Percentiles rank a stretch among this genome's conserved stretches.
These are phyloP conservation scores for Machaerirhynchus nigripectus DNA, from an alignment of 2,113 vertebrate species.

Conservation along the genomic window DNA sequence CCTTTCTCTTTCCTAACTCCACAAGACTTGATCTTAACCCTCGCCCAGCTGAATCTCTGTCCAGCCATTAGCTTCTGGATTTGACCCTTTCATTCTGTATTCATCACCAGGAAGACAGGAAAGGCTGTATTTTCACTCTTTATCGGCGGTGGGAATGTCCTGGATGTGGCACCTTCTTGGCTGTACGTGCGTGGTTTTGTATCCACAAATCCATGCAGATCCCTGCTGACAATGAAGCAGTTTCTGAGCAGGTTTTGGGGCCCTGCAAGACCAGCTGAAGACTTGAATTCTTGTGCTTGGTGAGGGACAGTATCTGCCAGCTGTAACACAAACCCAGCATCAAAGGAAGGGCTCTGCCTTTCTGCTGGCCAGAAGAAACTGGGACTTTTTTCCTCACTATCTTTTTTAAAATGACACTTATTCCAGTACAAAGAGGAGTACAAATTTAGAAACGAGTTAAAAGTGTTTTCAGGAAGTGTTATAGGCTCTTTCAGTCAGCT, in stretches of 20 bases:
- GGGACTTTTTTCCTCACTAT: not conserved
- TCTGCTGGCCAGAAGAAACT: not conserved
- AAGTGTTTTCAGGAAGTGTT: not conserved
- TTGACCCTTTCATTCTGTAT: slow-evolving; percentile 33
- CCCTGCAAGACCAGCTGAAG: not conserved
- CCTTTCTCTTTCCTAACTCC: slow-evolving; percentile 70
- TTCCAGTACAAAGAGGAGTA: not conserved
- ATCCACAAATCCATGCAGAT: not conserved
- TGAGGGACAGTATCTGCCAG: not conserved
- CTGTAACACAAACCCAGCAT: not conserved
- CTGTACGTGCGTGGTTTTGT: rapidly evolving
- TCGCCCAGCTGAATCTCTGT: slow-evolving; percentile 31
- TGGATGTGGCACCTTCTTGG: not conserved
- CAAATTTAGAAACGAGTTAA: not conserved
- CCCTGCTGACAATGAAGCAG: not conserved
- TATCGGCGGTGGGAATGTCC: not conserved
- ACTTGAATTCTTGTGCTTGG: not conserved
- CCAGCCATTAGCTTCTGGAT: slow-evolving; percentile 39
- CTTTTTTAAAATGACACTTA: not conserved
- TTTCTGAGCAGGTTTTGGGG: not conserved
- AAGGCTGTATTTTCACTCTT: not conserved
- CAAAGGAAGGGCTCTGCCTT: not conserved
- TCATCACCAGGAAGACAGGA: not conserved
- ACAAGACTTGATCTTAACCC: slow-evolving; percentile 68
- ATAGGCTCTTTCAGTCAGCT: not conserved